Base-by-base conservation (phyloP, 2,113 vertebrate genomes). In the Cardinalis cardinalis region DNA sequence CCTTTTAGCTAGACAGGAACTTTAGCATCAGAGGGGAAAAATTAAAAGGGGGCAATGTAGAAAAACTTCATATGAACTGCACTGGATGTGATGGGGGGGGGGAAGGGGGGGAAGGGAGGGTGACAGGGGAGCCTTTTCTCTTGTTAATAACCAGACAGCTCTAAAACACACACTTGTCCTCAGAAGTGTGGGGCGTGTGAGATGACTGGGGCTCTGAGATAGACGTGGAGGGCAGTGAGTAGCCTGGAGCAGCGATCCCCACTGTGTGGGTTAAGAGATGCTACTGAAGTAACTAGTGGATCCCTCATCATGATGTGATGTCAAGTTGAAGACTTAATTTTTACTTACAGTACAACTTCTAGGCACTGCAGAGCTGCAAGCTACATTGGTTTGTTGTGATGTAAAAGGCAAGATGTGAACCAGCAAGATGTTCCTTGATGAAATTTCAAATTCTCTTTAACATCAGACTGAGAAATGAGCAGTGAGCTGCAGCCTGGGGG, bases 371-470 rank as follows among this genome's bases (percentile, higher is more conserved):
- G n/a, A n/a, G n/a, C n/a, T n/a, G n/a, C n/a, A n/a, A n/a, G n/a
- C n/a, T n/a, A n/a, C n/a, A n/a, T n/a, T n/a, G n/a, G n/a, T n/a
- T n/a, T n/a, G n/a, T n/a, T n/a, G n/a, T n/a, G n/a, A n/a, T n/a
- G n/a, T n/a, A n/a, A n/a, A n/a, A n/a, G n/a, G n/a, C n/a, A n/a
- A n/a, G n/a, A n/a, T n/a, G 17, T 92, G 83, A 79, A 61, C 63
- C 32, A 64, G 53, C 48, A 83, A 52, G 40, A 43, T 6, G n/a
- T 59, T 29, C 17, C 31, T 38, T 52, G 46, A 43, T 1, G 3
- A 88, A 77, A 52, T 76, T 89, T 93, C 66, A 84, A 56, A 55
- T 46, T 73, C 59, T 73, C 8, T 69, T 81, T 51, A 61, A 31
- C 36, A 68, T 68, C 63, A 87, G 49, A 41, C 18, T 1, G 11